Percentiles rank a stretch among this genome's conserved stretches.
Conservation (phyloP, 2,113 vertebrate genomes). For the Hemicordylus capensis region DNA sequence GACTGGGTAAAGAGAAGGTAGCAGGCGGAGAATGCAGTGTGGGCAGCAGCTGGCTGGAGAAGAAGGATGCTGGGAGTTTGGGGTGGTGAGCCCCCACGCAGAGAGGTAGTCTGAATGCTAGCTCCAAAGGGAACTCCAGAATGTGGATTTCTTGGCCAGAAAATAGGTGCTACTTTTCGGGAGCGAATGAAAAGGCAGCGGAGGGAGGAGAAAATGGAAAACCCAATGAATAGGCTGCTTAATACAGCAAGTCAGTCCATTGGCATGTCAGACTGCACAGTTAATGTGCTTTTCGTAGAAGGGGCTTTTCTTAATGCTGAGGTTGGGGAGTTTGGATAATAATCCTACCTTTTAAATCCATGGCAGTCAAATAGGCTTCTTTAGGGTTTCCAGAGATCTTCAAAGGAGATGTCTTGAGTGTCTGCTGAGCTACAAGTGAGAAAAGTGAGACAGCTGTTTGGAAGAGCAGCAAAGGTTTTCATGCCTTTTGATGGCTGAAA, state of each 20-base stretch:
- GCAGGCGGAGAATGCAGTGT: neutral
- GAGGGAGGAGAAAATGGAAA: slow-evolving; percentile 35
- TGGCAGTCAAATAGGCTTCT: neutral
- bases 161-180: slow-evolving; percentile 39
- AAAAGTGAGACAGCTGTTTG: neutral
- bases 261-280: neutral
- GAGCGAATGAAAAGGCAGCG: slow-evolving; percentile 39
- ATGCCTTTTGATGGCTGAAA: neutral
- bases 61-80: neutral
- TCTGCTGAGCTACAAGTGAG: neutral
- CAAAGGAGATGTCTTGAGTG: neutral
- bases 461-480: neutral
- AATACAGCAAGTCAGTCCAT: neutral
- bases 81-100: neutral
- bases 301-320: neutral
- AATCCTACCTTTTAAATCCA: neutral
- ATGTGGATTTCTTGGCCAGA: slow-evolving; percentile 41
- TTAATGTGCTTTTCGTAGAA: neutral
- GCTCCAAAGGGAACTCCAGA: slow-evolving; percentile 30
- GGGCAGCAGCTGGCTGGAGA: slow-evolving; percentile 23
- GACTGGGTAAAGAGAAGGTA: neutral
- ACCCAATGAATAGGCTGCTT: slow-evolving; percentile 20
- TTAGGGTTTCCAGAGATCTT: neutral
- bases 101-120: slow-evolving; percentile 2
- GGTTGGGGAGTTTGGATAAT: neutral